These are phyloP conservation scores for Acleris laterana DNA, from an alignment of 2,888 invertebrate species.

Conservation along the genomic window DNA sequence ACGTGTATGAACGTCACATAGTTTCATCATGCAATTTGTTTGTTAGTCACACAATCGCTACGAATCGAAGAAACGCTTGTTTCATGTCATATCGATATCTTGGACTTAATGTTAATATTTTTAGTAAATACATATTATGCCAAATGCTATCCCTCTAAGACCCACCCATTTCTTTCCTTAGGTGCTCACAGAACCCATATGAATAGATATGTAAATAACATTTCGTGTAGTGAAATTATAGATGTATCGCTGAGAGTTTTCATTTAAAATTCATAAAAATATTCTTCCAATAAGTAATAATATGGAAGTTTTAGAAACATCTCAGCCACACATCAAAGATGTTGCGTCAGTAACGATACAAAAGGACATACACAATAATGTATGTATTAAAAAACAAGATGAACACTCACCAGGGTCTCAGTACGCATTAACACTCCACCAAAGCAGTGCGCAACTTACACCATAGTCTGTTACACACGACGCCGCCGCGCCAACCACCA, in stretches of 20 bases:
- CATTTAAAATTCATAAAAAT: neutral
- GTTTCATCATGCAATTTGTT: slow-evolving; percentile 36
- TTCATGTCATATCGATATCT: slow-evolving; percentile 4
- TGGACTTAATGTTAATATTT: slow-evolving; percentile 33
- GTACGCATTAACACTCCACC: slow-evolving; percentile 83
- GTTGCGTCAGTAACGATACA: slow-evolving; percentile 45
- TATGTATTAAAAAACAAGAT: slow-evolving; percentile 70
- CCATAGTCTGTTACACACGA: slow-evolving; percentile 77
- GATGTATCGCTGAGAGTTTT: slow-evolving; percentile 21
- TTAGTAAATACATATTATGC: slow-evolving; percentile 34
- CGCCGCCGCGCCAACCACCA: slow-evolving; percentile 78
- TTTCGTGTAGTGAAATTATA: slow-evolving; percentile 22
- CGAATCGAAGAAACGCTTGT: slow-evolving; percentile 15
- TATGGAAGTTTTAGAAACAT: neutral
- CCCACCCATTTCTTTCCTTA: slow-evolving; percentile 28
- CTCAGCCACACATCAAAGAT: slow-evolving; percentile 21
- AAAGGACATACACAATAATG: slow-evolving; percentile 60
- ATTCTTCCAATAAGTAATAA: neutral
- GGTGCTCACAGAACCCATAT: slow-evolving; percentile 35
- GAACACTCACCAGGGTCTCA: slow-evolving; percentile 81
- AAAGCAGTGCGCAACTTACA: slow-evolving; percentile 83
- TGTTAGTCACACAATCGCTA: slow-evolving; percentile 42
- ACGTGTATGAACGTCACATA: slow-evolving; percentile 30
- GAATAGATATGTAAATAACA: slow-evolving; percentile 33
- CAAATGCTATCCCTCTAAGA: slow-evolving; percentile 34